Conservation (phyloP, 2,888 invertebrate genomes). For the Drosophila limbata region DNA sequence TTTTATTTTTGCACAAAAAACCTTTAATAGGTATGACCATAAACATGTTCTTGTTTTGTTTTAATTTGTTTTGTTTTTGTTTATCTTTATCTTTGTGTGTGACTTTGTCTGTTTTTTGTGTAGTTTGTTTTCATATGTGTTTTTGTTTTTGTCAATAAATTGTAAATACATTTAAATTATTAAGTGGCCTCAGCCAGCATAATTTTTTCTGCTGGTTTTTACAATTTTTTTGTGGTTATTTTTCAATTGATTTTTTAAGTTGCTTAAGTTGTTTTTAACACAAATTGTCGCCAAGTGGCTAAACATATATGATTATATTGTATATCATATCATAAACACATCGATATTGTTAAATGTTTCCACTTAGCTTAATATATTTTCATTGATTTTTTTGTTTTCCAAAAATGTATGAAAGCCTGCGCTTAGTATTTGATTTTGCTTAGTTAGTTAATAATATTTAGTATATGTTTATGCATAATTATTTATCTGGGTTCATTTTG, state of each 20-base stretch:
- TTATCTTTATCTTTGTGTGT: conserved; percentile 36
- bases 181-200: conserved; percentile 82
- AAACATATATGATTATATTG: conserved; percentile 41
- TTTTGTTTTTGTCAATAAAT: conserved; percentile 29
- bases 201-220: conserved; percentile 77
- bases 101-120: conserved; percentile 28
- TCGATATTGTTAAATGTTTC: conserved; percentile 63
- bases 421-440: conserved; percentile 51
- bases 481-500: conserved; percentile 41
- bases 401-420: conserved; percentile 82
- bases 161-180: conserved; percentile 52
- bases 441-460: conserved; percentile 28
- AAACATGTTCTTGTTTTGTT: conserved; percentile 43
- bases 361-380: conserved; percentile 30
- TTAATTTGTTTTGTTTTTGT: conserved; percentile 20
- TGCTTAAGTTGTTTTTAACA: conserved; percentile 46
- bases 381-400: conserved; percentile 46
- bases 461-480: conserved; percentile 31
- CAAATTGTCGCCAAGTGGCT: conserved; percentile 76
- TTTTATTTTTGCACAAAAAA: conserved; percentile 72
- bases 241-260: conserved; percentile 35
- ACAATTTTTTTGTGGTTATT: conserved; percentile 62
- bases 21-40: conserved; percentile 79
- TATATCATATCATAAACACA: conserved; percentile 63
- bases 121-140: conserved; percentile 21